These are phyloP conservation scores for Rhynchotus rufescens DNA, from an alignment of 2,797 vertebrate genomes.

Conservation along the genomic window DNA sequence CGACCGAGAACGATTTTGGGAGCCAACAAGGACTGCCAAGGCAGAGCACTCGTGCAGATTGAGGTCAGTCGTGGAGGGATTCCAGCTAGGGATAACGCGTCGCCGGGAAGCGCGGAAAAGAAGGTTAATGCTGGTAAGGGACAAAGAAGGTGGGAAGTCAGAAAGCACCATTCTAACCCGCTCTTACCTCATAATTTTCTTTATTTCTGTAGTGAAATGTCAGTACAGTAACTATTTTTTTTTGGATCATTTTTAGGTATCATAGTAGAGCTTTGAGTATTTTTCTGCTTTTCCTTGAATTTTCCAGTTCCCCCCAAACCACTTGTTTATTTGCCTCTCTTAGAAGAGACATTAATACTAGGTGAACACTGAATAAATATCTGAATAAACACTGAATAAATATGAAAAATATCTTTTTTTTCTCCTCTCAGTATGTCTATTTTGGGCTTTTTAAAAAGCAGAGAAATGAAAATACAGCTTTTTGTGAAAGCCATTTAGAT, in stretches of 20 bases:
- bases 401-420: background rate
- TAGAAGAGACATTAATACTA: background rate
- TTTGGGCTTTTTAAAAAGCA: background rate
- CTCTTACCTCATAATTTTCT: background rate
- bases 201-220: background rate
- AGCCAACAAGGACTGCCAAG: conserved; percentile 55
- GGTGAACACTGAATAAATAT: background rate
- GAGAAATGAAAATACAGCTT: background rate
- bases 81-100: background rate
- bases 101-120: conserved; percentile 8
- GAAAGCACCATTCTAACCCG: background rate
- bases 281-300: background rate
- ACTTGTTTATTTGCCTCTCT: background rate
- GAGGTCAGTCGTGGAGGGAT: conserved; percentile 1
- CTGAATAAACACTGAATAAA: background rate
- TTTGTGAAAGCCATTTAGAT: background rate
- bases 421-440: background rate
- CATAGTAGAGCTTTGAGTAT: background rate
- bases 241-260: background rate
- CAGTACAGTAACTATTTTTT: background rate
- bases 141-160: background rate
- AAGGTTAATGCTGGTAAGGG: background rate
- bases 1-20: background rate
- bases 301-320: background rate
- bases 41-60: conserved; percentile 50